Percentiles rank a stretch among this genome's conserved stretches.
phyloP scores from a whole-genome alignment of 2,113 vertebrate species.

The Globicephala melas region DNA sequence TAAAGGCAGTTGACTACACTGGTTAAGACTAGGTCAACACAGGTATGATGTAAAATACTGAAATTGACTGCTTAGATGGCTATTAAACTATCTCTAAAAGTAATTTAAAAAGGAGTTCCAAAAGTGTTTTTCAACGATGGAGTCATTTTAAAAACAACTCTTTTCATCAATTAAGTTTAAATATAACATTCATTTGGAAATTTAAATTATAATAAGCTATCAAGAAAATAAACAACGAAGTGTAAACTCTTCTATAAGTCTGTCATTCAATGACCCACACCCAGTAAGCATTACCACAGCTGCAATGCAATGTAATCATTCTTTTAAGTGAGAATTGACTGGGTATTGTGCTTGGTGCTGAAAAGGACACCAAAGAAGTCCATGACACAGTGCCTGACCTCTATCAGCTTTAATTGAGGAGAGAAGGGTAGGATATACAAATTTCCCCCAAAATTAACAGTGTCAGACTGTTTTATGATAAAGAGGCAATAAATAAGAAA shows the following conservation, averaged over 20 bases:
- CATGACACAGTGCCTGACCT: background rate
- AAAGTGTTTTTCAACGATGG: background rate
- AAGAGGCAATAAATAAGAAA: background rate
- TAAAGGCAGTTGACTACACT: background rate
- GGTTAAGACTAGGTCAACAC: background rate
- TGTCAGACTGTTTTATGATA: background rate
- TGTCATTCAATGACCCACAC: background rate
- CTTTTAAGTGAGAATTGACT: background rate
- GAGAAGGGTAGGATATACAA: background rate
- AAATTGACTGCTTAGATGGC: background rate
- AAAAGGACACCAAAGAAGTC: background rate
- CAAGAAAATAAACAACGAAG: background rate
- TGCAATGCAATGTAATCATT: background rate
- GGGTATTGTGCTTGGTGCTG: background rate
- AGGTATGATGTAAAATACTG: constrained; percentile 1
- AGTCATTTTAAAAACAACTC: background rate
- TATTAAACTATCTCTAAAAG: background rate
- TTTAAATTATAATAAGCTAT: background rate
- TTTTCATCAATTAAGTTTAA: background rate
- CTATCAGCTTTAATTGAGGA: background rate
- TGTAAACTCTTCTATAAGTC: background rate
- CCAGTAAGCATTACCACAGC: background rate
- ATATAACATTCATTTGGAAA: background rate
- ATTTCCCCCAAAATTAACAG: background rate
- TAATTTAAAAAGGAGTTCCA: background rate